These are phyloP conservation scores for Pterois miles DNA, from an alignment of 2,797 vertebrate genomes.

Conservation along the genomic window DNA sequence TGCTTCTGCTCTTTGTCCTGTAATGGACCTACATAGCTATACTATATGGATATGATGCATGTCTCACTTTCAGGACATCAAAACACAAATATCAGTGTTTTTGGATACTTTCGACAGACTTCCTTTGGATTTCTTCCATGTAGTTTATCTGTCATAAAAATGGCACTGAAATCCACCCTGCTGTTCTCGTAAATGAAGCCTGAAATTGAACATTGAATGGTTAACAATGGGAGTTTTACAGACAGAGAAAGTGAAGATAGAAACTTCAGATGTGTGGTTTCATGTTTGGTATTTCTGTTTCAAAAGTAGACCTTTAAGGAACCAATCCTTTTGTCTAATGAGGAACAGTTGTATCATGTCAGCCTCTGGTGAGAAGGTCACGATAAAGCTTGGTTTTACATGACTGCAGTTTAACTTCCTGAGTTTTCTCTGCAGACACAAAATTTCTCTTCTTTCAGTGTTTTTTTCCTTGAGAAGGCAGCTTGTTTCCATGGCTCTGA, in stretches of 20 bases:
- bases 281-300: constrained; percentile 14
- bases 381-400: not conserved
- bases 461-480: constrained; percentile 5
- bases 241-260: constrained; percentile 31
- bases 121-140: not conserved
- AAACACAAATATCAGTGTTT: constrained; percentile 1
- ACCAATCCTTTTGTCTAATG: constrained; percentile 21
- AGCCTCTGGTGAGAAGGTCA: constrained; percentile 24
- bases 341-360: constrained; percentile 21
- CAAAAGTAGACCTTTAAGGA: constrained; percentile 36
- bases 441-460: constrained; percentile 18
- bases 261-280: constrained; percentile 26
- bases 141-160: constrained; percentile 15
- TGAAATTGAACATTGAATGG: constrained; percentile 57
- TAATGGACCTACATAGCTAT: constrained; percentile 14
- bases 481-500: constrained; percentile 59
- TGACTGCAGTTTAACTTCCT: not conserved
- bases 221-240: constrained; percentile 38
- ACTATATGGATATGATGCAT: not conserved
- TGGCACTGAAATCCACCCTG: constrained; percentile 21
- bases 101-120: not conserved
- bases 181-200: constrained; percentile 50
- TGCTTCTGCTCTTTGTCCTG: constrained; percentile 43
- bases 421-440: not conserved
- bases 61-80: not conserved